Evolutionary conservation across 92 coral and sea anemone genomes (phyloP).

Genomic region (Parazoanthus atlanticus): DNA sequence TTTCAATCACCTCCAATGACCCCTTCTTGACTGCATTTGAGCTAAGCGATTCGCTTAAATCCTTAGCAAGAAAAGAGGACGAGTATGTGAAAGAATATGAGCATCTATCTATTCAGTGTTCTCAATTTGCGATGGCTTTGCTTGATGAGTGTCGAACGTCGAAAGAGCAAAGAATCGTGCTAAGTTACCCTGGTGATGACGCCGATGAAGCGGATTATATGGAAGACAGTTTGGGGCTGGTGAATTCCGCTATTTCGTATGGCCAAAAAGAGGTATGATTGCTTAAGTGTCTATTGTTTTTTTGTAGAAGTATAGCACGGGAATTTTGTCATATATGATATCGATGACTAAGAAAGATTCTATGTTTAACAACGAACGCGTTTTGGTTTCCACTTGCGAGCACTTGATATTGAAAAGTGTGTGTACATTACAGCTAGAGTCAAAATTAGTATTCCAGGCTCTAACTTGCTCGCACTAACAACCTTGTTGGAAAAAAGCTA

Average conservation of each 20-base stretch:
- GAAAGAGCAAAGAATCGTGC: constrained; percentile 81
- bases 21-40: constrained; percentile 85
- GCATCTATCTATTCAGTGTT: constrained; percentile 72
- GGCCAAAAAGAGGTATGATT: constrained; percentile 92
- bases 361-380: background rate
- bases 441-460: background rate
- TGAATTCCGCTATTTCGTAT: constrained; percentile 85
- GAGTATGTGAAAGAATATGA: constrained; percentile 94
- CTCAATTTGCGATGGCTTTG: constrained; percentile 83
- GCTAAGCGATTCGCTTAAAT: constrained; percentile 77
- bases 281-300: too few species aligned
- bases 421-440: background rate
- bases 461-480: background rate
- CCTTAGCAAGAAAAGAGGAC: constrained; percentile 84
- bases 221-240: constrained; percentile 76
- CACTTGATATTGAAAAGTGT: background rate
- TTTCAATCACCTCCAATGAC: constrained; percentile 76
- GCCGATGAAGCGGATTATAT: constrained; percentile 65
- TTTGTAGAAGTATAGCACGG: background rate
- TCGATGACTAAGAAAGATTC: background rate
- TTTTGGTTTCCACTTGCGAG: background rate
- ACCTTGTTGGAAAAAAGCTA: background rate
- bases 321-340: background rate
- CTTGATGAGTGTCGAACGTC: constrained; percentile 92
- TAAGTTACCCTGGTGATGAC: constrained; percentile 85